Evolutionary conservation across 2,888 invertebrate species (phyloP).

Genomic region (Patella ulyssiponensis): DNA sequence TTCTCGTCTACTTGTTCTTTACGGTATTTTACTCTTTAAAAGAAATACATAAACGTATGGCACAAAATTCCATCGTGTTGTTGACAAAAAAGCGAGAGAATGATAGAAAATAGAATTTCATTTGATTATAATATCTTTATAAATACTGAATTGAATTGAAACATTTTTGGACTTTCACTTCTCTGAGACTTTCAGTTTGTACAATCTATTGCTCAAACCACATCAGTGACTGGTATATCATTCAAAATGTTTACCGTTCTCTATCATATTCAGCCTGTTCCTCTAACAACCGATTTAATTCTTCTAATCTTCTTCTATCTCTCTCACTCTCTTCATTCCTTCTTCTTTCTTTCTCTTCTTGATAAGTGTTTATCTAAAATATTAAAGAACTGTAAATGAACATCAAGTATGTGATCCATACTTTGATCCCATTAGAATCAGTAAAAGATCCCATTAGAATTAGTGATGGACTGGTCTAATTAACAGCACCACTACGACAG

Average conservation of each 20-base stretch:
- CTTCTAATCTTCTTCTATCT: slow-evolving; percentile 52
- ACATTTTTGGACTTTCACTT: no score
- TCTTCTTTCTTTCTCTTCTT: slow-evolving; percentile 46
- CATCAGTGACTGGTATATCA: not conserved
- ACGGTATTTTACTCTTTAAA: slow-evolving; percentile 56
- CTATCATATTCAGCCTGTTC: slow-evolving; percentile 66
- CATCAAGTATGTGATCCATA: no score
- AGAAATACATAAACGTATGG: not conserved
- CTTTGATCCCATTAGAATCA: no score
- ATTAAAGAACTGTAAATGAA: not conserved
- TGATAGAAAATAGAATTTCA: no score
- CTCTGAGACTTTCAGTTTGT: no score
- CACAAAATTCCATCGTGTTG: not conserved
- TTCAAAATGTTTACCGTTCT: slow-evolving; percentile 54
- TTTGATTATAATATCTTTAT: no score
- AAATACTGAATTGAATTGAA: no score
- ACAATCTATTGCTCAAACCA: no score
- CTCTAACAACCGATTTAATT: slow-evolving; percentile 53
- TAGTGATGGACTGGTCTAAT: no score
- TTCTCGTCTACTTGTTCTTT: slow-evolving; percentile 61
- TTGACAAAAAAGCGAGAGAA: no score
- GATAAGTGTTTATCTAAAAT: slow-evolving; percentile 46
- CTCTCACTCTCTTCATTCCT: slow-evolving; percentile 46
- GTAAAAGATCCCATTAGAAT: no score
- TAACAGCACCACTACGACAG: no score